These are phyloP conservation scores for Idris sp. DNA, from an alignment of 1,140 invertebrate species.

Conservation along the genomic window DNA sequence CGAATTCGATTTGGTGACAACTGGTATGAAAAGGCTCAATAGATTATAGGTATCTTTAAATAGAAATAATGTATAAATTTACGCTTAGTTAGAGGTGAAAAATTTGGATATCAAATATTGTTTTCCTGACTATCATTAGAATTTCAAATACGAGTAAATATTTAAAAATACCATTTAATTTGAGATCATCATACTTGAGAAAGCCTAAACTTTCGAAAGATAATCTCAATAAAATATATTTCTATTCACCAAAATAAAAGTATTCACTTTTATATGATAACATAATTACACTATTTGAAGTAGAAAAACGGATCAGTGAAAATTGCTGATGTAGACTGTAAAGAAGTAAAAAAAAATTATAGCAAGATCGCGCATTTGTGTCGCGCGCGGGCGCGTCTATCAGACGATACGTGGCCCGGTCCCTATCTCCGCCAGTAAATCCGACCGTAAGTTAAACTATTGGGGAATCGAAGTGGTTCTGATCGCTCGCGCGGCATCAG, in stretches of 20 bases:
- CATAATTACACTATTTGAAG: not conserved
- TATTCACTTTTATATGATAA: too few relatives aligned
- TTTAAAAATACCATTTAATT: too few relatives aligned
- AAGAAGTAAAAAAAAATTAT: slow-evolving; percentile 32
- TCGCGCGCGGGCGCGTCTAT: slow-evolving; percentile 72
- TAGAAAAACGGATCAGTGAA: not conserved
- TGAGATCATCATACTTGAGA: too few relatives aligned
- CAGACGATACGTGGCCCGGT: slow-evolving; percentile 70
- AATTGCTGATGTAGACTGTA: slow-evolving; percentile 30
- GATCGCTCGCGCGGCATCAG: slow-evolving; percentile 63
- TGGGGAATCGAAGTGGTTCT: slow-evolving; percentile 73
- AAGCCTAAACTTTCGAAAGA: too few relatives aligned
- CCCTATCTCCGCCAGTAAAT: slow-evolving; percentile 78
- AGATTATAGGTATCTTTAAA: too few relatives aligned
- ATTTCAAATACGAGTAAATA: too few relatives aligned
- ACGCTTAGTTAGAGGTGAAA: too few relatives aligned
- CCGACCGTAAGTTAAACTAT: slow-evolving; percentile 79
- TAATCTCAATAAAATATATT: too few relatives aligned
- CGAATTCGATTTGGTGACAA: too few relatives aligned
- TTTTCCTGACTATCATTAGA: not conserved
- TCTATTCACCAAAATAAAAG: too few relatives aligned
- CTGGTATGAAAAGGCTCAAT: too few relatives aligned
- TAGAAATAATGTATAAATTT: too few relatives aligned
- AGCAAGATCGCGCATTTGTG: slow-evolving; percentile 68
- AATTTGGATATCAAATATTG: not conserved